phyloP scores from a whole-genome alignment of 2,888 invertebrate species.

The Cataglyphis livida region DNA sequence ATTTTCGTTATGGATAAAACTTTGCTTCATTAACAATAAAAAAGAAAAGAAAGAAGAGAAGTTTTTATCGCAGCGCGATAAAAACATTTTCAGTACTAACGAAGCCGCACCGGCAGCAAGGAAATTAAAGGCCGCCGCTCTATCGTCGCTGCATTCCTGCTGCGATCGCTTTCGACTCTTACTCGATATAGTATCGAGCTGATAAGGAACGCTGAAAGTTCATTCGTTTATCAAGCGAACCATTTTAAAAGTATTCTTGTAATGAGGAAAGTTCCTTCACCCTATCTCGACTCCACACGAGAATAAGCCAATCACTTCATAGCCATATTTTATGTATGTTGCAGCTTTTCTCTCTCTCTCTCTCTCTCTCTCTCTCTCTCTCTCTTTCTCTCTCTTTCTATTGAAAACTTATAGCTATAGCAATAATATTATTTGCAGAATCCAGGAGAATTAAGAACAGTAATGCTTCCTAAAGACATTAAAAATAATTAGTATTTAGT shows the following conservation, averaged over 20 bases:
- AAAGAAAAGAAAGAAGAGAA: neutral
- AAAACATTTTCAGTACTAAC: neutral
- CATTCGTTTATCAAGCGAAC: constrained; percentile 63
- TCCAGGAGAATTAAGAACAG: neutral
- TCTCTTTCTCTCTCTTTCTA: neutral
- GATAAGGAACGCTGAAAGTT: constrained; percentile 60
- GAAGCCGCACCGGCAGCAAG: neutral
- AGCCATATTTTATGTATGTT: constrained; percentile 10
- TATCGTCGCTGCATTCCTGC: constrained; percentile 1
- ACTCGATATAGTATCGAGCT: constrained; percentile 39
- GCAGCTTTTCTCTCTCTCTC: neutral
- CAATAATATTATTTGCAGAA: constrained; percentile 2
- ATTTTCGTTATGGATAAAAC: neutral
- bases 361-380: neutral
- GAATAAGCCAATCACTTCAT: constrained; percentile 57
- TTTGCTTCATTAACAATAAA: neutral
- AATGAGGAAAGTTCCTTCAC: constrained; percentile 69
- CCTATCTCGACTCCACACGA: constrained; percentile 11
- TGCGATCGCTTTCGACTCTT: constrained; percentile 42
- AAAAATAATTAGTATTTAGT: constrained; percentile 29
- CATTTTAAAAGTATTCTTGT: constrained; percentile 68
- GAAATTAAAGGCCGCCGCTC: constrained; percentile 43
- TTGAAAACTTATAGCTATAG: constrained; percentile 21
- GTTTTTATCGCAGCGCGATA: neutral
- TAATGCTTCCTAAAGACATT: neutral